Evolutionary conservation across 1,140 invertebrate genomes (phyloP).

Genomic region (Drosophila insularis): DNA sequence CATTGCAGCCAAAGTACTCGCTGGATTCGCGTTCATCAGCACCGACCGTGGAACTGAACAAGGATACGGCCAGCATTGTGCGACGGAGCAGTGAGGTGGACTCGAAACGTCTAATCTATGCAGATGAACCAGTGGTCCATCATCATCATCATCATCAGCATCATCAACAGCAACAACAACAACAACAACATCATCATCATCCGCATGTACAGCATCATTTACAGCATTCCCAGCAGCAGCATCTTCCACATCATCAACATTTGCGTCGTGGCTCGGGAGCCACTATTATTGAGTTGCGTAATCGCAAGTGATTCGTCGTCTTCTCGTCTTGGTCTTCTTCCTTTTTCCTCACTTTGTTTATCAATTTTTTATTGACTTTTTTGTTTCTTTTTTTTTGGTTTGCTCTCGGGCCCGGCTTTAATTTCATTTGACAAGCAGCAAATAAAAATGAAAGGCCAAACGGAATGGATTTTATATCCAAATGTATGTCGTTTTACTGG

Average conservation of each 20-base stretch:
- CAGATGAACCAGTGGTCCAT: constrained; percentile 27
- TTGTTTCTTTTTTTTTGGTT: constrained; percentile 1
- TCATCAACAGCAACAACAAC: constrained; percentile 36
- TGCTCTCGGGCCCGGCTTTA: constrained; percentile 62
- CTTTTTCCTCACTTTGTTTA: background rate
- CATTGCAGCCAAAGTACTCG: constrained; percentile 68
- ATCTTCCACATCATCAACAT: constrained; percentile 52
- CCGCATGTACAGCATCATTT: constrained; percentile 39
- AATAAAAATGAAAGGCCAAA: constrained; percentile 80
- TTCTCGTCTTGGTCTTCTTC: background rate
- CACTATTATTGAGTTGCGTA: constrained; percentile 66
- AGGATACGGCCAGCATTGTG: constrained; percentile 82
- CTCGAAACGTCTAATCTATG: constrained; percentile 28
- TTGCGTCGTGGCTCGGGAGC: constrained; percentile 58
- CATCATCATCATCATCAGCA: constrained; percentile 46
- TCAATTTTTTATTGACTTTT: background rate
- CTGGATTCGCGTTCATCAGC: constrained; percentile 64
- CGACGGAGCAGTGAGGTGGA: constrained; percentile 86
- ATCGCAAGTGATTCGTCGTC: constrained; percentile 52
- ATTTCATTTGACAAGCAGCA: constrained; percentile 82
- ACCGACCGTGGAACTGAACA: constrained; percentile 77
- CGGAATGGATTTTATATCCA: background rate
- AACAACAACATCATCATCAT: constrained; percentile 41
- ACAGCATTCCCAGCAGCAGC: constrained; percentile 40
- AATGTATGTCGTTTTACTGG: constrained; percentile 6